Base-by-base conservation (phyloP, 2,797 vertebrate species). In the Triplophysa bombifrons region DNA sequence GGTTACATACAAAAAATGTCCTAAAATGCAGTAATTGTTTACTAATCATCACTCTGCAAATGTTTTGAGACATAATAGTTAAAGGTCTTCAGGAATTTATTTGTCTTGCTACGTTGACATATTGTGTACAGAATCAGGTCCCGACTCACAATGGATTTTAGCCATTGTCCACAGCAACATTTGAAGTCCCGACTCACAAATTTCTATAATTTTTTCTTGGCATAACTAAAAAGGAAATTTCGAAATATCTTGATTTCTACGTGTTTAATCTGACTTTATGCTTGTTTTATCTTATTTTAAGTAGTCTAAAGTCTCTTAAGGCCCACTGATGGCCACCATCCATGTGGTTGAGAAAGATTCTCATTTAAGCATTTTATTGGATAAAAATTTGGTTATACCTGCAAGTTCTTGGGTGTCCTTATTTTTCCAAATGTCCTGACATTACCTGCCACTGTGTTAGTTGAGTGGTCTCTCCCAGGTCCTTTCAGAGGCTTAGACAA, bases 381-480 rank as follows among this genome's bases (percentile, higher is more conserved):
- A 41, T 10, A 41, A 3, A 58, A 3, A 12, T 34, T 34, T 63
- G 34, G 34, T 38, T 1, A 38, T 38, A 34, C 30, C 30, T 34
- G 30, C 5, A 5, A 63, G 30, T 60, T 60, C 22, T 25, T 60
- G 22, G 12, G 22, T 8, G 17, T 3, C 3, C 25, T 12, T 4
- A 58, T 58, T 0, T 5, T 30, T 55, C 44, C 60, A 17, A 48
- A 12, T 34, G 38, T 0, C n/a, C n/a, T 14, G 1, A 6, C 51
- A 17, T 22, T 78, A 98, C 97, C 96, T 83, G 86, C 41, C 0
- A 67, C 84, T 2, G 87, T 95, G 90, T 95, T 97, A 1, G 0
- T 89, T 84, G 93, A 96, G 87, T 98, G 96, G 89, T 99, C 97
- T 68, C 96, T 89, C 4, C 85, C 89, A 0, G 97, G 95, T 74